Base-by-base conservation (phyloP, 2,797 vertebrate species). In the Hemitrygon akajei region DNA sequence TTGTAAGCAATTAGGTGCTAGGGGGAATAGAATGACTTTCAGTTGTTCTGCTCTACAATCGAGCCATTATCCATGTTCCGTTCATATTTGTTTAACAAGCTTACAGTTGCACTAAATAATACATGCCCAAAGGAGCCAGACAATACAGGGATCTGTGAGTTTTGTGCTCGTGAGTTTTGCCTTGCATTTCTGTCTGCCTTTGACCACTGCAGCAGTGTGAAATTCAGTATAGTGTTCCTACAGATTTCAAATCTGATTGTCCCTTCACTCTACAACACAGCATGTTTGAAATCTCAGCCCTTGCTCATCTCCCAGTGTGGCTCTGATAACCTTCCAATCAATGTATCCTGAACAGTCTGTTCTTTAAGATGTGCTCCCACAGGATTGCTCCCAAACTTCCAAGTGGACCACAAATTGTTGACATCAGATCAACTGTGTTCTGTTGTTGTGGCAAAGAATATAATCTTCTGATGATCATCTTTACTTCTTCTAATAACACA, bases 21-120 rank as follows among this genome's bases (percentile, higher is more conserved):
- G 20, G 86, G 82, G 82, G 56, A 25, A 69, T 89, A 69, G 69
- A 69, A 89, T 89, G 34, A 69, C 63, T 89, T 89, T 69, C 86
- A 89, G 60, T 89, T 87, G 60, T 69, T 93, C 47, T 58, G 71
- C 30, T 40, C 40, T 93, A 58, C 71, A 30, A 56, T 7, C 16
- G 27, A 58, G 11, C 40, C 91, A 58, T 93, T 93, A 93, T 93
- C 47, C 71, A 56, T 75, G 47, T 37, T 18, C 30, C 40, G 37
- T 75, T 93, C n/a, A 30, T 76, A 56, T 58, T 75, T 93, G 89
- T 92, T 73, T 75, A 92, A 92, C 91, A 73, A 91, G 37, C 37
- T 91, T 47, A 40, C 37, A 40, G 20, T 73, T 40, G 25, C 89
- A 73, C 22, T 47, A 71, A 56, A 75, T 47, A 73, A 40, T 58